Conservation (phyloP, 2,797 vertebrate species). For the Anguilla megastoma region DNA sequence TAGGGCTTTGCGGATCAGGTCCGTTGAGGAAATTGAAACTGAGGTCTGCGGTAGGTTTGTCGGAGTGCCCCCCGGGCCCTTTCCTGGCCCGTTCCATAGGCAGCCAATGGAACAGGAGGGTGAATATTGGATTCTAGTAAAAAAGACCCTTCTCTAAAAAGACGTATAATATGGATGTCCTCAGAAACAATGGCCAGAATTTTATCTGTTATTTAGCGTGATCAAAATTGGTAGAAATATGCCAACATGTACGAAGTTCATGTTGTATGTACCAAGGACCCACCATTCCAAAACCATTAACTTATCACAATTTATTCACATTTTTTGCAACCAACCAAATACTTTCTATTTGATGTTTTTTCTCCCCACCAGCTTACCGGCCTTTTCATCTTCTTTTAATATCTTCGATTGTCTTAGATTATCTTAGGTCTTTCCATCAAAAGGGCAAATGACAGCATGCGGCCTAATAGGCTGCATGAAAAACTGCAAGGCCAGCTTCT, state of each 20-base stretch:
- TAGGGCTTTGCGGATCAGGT: conserved; percentile 52
- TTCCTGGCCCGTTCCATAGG: not conserved
- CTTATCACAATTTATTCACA: conserved; percentile 29
- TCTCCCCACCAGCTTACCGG: not conserved
- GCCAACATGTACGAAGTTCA: not conserved
- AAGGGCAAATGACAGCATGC: not conserved
- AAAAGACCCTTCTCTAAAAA: not conserved
- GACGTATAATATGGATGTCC: not conserved
- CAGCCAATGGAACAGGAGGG: not conserved
- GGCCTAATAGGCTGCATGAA: not conserved
- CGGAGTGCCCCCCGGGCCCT: not conserved
- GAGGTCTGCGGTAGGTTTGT: conserved; percentile 56
- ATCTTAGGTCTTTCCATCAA: not conserved
- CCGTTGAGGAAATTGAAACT: conserved; percentile 57
- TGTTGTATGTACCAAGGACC: conserved; percentile 32
- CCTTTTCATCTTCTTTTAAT: not conserved
- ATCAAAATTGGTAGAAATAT: not conserved
- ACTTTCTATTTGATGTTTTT: not conserved
- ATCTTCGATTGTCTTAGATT: conserved; percentile 24
- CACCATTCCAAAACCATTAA: conserved; percentile 51
- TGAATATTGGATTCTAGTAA: not conserved
- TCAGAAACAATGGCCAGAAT: not conserved
- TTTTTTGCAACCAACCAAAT: conserved; percentile 32
- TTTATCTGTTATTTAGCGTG: not conserved
- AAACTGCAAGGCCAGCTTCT: not conserved